Evolutionary conservation across 1,140 invertebrate genomes (phyloP), one percentile per base, ranked within the genome.

Genomic region (Drosophila serrata): DNA sequence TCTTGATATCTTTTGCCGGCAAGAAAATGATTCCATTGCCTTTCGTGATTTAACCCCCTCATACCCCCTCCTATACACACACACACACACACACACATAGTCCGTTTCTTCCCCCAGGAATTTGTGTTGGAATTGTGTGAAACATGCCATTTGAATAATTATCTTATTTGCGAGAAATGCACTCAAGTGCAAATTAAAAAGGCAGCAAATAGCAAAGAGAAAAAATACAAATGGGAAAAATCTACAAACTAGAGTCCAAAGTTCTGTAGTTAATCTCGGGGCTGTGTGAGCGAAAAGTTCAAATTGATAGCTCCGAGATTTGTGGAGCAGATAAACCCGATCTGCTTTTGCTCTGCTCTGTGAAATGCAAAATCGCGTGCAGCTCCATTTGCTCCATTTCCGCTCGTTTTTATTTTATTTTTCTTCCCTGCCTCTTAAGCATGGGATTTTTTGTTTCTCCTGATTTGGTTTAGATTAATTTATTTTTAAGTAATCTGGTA

Each of bases 121-220:
- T 90, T 76, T 91, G 82, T 79, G 82, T 81, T 81, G 86, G 87
- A 90, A 91, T 92, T 92, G 86, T 91, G 90, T 92, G 90, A 92
- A 92, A 92, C 90, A 92, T 92, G 90, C 90, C 87, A 92, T 91
- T 92, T 92, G 90, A 92, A 92, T 92, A 92, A 92, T 92, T 92
- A 92, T 92, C 84, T 91, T 91, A 91, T 91, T 91, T 91, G 88
- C 70, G 63, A 80, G 79, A 87, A 74, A 75, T 70, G 82, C 75
- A 81, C 67, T 76, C 67, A 75, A 76, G 57, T 79, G 81, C 69
- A 90, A 90, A 90, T 90, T 90, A 90, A 85, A 90, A 70, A 75
- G 77, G 63, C 46, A 33, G 45, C 37, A 40, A 49, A 9, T 15
- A 39, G n/a, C 12, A 24, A 17, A 17, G 27, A 45, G 11, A 31